Conservation (phyloP, 2,797 vertebrate genomes). For the Labroides dimidiatus region DNA sequence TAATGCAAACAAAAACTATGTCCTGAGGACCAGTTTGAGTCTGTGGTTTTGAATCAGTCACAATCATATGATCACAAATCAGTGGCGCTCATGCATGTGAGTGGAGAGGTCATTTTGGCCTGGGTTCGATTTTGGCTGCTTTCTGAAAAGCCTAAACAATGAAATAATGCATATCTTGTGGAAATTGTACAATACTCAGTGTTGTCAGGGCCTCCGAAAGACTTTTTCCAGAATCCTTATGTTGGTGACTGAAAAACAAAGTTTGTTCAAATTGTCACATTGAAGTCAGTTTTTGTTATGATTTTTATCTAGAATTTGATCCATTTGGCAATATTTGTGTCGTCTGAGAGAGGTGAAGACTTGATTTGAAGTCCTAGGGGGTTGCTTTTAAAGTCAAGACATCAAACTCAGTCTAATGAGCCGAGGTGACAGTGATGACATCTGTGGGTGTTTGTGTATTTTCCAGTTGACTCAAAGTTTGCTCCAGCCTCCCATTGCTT, state of each 20-base stretch:
- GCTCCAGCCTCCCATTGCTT: constrained; percentile 18
- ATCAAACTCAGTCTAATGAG: constrained; percentile 48
- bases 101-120: too few relatives aligned
- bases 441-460: constrained; percentile 15
- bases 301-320: constrained; percentile 20
- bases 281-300: constrained; percentile 3
- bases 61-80: too few relatives aligned
- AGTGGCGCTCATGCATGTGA: too few relatives aligned
- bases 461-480: constrained; percentile 30
- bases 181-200: too few relatives aligned
- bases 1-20: too few relatives aligned
- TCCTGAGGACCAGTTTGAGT: too few relatives aligned
- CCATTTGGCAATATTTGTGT: background rate
- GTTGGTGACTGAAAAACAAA: background rate
- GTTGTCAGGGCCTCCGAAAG: too few relatives aligned
- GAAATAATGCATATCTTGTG: too few relatives aligned
- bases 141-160: too few relatives aligned
- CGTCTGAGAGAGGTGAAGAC: constrained; percentile 5
- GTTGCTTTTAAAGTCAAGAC: constrained; percentile 36
- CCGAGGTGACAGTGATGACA: constrained; percentile 35
- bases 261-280: background rate
- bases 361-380: constrained; percentile 31
- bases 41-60: too few relatives aligned
- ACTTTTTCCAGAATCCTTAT: background rate
- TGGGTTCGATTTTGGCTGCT: too few relatives aligned